Evolutionary conservation across 1,140 invertebrate genomes (phyloP).

Genomic region (Drosophila auraria): DNA sequence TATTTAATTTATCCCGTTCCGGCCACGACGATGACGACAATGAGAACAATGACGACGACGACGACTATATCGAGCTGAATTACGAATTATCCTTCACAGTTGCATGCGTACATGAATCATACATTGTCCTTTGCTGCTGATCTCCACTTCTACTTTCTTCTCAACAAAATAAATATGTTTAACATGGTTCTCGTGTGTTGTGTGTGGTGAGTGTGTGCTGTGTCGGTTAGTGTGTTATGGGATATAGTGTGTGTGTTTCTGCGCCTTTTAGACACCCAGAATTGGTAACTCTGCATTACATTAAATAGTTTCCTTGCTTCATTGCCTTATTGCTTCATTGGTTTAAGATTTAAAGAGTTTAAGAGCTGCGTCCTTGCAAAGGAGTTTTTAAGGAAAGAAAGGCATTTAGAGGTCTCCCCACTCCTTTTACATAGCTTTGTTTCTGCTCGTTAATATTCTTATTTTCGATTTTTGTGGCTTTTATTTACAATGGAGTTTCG

Average conservation of each 20-base stretch:
- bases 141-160: background rate
- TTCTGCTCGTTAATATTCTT: background rate
- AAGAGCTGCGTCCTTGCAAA: slow-evolving; percentile 5
- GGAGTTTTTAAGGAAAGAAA: slow-evolving; percentile 22
- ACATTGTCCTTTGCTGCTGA: slow-evolving; percentile 16
- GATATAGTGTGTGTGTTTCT: slow-evolving; percentile 6
- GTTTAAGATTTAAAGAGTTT: slow-evolving; percentile 4
- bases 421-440: slow-evolving; percentile 14
- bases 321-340: slow-evolving; percentile 11
- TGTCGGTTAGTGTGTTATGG: slow-evolving; percentile 15
- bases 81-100: slow-evolving; percentile 7
- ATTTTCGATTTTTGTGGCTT: slow-evolving; percentile 25
- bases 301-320: slow-evolving; percentile 18
- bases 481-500: slow-evolving; percentile 29
- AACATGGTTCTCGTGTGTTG: slow-evolving; percentile 26
- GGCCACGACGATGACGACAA: slow-evolving; percentile 34
- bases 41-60: slow-evolving; percentile 38
- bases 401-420: slow-evolving; percentile 26
- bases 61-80: slow-evolving; percentile 23
- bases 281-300: slow-evolving; percentile 17
- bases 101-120: slow-evolving; percentile 7
- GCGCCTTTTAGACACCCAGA: slow-evolving; percentile 21
- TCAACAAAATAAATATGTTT: slow-evolving; percentile 49
- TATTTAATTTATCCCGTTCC: slow-evolving; percentile 33
- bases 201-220: slow-evolving; percentile 18